These are phyloP conservation scores for Pollachius pollachius DNA, from an alignment of 2,113 vertebrate species.

Conservation along the genomic window DNA sequence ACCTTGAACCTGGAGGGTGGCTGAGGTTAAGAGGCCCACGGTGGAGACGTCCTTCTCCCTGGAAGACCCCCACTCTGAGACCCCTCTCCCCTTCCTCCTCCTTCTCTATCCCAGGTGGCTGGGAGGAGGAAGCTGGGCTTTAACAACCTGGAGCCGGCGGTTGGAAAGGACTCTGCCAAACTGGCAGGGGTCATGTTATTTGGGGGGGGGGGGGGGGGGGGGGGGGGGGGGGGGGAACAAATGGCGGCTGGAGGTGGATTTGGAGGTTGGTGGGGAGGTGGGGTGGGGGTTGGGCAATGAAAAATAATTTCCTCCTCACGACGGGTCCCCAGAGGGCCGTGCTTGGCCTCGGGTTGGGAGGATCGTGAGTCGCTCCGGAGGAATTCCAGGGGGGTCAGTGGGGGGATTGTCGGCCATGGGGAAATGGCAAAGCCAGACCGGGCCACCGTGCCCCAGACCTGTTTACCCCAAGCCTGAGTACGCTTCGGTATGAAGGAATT, in stretches of 20 bases:
- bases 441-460: constrained; percentile 46
- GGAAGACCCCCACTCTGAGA: constrained; percentile 22
- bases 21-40: not conserved
- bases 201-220: constrained; percentile 40
- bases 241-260: too few species aligned
- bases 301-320: constrained; percentile 76
- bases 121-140: constrained; percentile 33
- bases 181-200: constrained; percentile 57
- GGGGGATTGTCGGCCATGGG: constrained; percentile 48
- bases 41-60: constrained; percentile 27
- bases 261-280: constrained; percentile 50
- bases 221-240: too few species aligned
- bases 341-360: constrained; percentile 48
- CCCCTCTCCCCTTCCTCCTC: not conserved
- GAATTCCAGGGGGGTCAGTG: constrained; percentile 60
- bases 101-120: not conserved
- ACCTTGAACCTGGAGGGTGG: constrained; percentile 5
- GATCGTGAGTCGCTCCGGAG: constrained; percentile 62
- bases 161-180: constrained; percentile 41
- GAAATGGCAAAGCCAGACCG: constrained; percentile 75
- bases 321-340: constrained; percentile 49
- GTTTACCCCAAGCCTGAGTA: constrained; percentile 63
- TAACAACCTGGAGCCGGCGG: constrained; percentile 27
- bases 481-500: constrained; percentile 46
- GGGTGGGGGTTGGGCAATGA: constrained; percentile 62